Conservation (phyloP, 1,140 invertebrate genomes). For the Apis mellifera region Amel_HAv3.1 CM009932.2:4234001-4234500, state of each 20-base stretch:
- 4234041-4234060: neutral
- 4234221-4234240: neutral
- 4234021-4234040: neutral
- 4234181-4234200: constrained; percentile 14
- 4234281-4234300: neutral
- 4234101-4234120: constrained; percentile 59
- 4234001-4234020: neutral
- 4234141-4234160: constrained; percentile 13
- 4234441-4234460: neutral
- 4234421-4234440: too few relatives aligned
- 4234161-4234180: neutral
- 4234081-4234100: constrained; percentile 53
- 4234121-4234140: constrained; percentile 52
- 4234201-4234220: constrained; percentile 23
- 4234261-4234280: too few relatives aligned
- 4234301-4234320: neutral
- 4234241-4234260: neutral
- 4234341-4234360: constrained; percentile 7
- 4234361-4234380: constrained; percentile 45
- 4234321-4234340: too few relatives aligned
- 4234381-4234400: constrained; percentile 20
- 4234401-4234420: neutral
- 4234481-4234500: constrained; percentile 21
- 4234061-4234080: constrained; percentile 62
- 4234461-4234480: neutral